These are phyloP conservation scores for Uria lomvia DNA, from an alignment of 2,113 vertebrate species.

Conservation along the genomic window DNA sequence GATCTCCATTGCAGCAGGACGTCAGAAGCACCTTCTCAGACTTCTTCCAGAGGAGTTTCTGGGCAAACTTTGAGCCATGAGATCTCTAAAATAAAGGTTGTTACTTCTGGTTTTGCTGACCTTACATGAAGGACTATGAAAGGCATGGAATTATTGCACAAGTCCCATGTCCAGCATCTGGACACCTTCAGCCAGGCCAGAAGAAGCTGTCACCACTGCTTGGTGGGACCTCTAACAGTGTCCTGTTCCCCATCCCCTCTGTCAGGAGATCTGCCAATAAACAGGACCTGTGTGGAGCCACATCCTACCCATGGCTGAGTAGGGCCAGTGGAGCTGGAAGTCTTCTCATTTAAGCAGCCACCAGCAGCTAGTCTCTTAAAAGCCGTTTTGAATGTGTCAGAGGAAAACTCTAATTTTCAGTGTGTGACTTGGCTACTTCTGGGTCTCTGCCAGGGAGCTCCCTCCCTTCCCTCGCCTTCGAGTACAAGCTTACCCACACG, in stretches of 20 bases:
- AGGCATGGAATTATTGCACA: neutral
- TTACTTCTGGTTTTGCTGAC: neutral
- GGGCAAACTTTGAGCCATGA: neutral
- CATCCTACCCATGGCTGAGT: neutral
- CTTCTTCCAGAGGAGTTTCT: neutral
- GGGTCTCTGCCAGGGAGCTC: neutral
- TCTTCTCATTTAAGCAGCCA: neutral
- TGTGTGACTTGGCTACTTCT: neutral
- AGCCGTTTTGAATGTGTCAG: neutral
- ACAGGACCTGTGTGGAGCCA: neutral
- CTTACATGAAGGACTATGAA: neutral
- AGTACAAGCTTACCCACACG: neutral
- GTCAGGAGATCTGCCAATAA: neutral
- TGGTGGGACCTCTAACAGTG: neutral
- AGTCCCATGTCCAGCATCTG: neutral
- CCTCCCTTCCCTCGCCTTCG: fast-evolving
- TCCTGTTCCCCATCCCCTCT: neutral
- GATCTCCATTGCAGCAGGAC: neutral
- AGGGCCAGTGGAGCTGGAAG: neutral
- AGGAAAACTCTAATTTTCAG: neutral
- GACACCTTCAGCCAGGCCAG: neutral
- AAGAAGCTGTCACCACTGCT: neutral
- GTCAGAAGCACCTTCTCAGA: neutral
- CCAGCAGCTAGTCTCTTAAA: neutral
- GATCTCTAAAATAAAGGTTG: neutral